Evolutionary conservation across 2,113 vertebrate species (phyloP).

Genomic region (Anseranas semipalmata): DNA sequence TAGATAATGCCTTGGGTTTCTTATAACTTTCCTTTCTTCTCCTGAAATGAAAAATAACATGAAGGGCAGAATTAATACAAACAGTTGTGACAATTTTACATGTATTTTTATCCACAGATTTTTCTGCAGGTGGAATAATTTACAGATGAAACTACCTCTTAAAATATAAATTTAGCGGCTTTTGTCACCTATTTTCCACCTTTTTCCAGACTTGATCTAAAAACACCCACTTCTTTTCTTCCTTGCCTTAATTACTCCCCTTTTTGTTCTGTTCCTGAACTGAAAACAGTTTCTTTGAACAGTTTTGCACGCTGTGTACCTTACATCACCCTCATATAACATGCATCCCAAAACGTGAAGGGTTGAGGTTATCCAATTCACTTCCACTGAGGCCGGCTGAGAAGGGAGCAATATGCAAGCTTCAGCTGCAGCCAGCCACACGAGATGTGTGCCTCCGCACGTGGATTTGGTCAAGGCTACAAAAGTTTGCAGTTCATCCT

Average conservation of each 20-base stretch:
- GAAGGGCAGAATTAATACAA: not conserved
- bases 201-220: not conserved
- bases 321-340: not conserved
- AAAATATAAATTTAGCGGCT: not conserved
- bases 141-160: not conserved
- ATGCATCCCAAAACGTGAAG: rapidly evolving
- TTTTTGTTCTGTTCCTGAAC: not conserved
- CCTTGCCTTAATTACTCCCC: not conserved
- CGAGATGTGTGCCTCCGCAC: not conserved
- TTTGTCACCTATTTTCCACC: not conserved
- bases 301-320: not conserved
- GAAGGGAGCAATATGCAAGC: not conserved
- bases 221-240: not conserved
- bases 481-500: not conserved
- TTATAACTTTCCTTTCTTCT: not conserved
- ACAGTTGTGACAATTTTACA: not conserved
- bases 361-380: no score
- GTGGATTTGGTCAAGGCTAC: not conserved
- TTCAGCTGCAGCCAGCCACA: not conserved
- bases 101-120: not conserved
- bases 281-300: not conserved
- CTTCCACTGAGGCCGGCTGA: not conserved
- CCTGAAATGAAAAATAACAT: constrained; percentile 51
- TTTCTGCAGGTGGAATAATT: constrained; percentile 9
- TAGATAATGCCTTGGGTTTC: not conserved